Evolutionary conservation across 2,113 vertebrate species (phyloP).

Genomic region (Melanocharis versteri): DNA sequence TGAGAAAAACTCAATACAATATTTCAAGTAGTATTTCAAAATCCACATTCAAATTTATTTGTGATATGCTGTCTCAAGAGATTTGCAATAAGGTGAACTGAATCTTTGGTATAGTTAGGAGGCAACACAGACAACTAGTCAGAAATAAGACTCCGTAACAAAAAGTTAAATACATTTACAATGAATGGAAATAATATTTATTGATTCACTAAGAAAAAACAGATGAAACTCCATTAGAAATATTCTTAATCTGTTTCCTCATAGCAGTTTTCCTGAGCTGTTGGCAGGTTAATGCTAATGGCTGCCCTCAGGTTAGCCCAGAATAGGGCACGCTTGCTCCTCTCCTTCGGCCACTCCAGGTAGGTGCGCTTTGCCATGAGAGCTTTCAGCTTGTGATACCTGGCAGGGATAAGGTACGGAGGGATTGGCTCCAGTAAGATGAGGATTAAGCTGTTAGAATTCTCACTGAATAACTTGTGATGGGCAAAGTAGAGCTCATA

Average conservation of each 20-base stretch:
- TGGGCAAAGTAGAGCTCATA: conserved; percentile 92
- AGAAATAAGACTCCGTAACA: not conserved
- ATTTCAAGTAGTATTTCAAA: not conserved
- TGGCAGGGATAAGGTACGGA: too few species aligned
- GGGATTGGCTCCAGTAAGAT: conserved; percentile 80
- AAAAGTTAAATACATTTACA: not conserved
- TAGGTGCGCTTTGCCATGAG: too few species aligned
- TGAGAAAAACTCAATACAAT: not conserved
- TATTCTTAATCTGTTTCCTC: not conserved
- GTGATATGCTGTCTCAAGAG: not conserved
- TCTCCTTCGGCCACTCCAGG: too few species aligned
- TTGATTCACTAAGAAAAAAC: not conserved
- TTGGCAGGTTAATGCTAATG: conserved; percentile 65
- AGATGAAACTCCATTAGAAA: not conserved
- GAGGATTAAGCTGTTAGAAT: conserved; percentile 77
- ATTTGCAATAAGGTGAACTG: not conserved
- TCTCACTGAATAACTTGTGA: conserved; percentile 78
- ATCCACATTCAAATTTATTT: not conserved
- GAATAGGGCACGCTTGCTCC: too few species aligned
- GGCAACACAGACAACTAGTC: not conserved
- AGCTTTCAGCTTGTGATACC: too few species aligned
- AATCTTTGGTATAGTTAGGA: not conserved
- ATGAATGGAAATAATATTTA: not conserved
- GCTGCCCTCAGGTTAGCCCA: conserved; percentile 73
- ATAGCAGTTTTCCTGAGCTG: not conserved